Percentiles rank a stretch among this genome's conserved stretches.
Evolutionary conservation across 2,113 vertebrate species (phyloP).

Genomic region (Ursus arctos): DNA sequence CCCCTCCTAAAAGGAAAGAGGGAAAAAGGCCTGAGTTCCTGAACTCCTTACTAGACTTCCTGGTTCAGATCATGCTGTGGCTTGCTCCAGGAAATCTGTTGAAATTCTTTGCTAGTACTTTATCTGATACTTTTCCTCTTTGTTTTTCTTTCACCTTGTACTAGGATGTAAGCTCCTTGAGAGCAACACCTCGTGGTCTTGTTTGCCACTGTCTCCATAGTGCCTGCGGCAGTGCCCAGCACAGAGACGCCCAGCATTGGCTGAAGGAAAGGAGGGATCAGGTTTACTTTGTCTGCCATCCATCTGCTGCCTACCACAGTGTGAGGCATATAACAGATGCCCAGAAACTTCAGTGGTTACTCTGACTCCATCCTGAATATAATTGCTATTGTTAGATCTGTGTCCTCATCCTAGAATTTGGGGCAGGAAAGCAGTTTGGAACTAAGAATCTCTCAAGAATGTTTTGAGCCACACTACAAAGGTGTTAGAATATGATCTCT

Average conservation of each 20-base stretch:
- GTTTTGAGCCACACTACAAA: slow-evolving; percentile 31
- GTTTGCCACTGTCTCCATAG: not conserved
- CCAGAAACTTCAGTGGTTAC: slow-evolving; percentile 13
- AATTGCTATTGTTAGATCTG: not conserved
- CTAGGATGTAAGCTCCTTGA: not conserved
- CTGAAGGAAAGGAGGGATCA: slow-evolving; percentile 9
- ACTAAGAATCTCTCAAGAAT: slow-evolving; percentile 43
- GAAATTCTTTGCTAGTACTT: slow-evolving; percentile 6
- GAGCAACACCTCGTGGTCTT: not conserved
- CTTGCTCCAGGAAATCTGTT: not conserved
- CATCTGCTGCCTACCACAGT: not conserved
- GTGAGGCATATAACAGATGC: not conserved
- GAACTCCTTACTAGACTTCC: not conserved
- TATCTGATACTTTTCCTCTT: not conserved
- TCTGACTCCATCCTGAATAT: not conserved
- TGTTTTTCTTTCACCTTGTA: slow-evolving; percentile 20
- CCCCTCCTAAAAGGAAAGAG: not conserved
- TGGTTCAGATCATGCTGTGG: not conserved
- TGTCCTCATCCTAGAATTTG: slow-evolving; percentile 20
- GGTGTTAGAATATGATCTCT: slow-evolving; percentile 49
- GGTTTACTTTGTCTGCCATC: not conserved
- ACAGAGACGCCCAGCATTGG: not conserved
- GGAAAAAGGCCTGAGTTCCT: not conserved
- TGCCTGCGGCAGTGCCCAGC: not conserved
- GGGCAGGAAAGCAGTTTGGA: not conserved